Evolutionary conservation across 2,888 invertebrate species (phyloP), one percentile per base, ranked within the genome.

Genomic region (Lithodes maja): DNA sequence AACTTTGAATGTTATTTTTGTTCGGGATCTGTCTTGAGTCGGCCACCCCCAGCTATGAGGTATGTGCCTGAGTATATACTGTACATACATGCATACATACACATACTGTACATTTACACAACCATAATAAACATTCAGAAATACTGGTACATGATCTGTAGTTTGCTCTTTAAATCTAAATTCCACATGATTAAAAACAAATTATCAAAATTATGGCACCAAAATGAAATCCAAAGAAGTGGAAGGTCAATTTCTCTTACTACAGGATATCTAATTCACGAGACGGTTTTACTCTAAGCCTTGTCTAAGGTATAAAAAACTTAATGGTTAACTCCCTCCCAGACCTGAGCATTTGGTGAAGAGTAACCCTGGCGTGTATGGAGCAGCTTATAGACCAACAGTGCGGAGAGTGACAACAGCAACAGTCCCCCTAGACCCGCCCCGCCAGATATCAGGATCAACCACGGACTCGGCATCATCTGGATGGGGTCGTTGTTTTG

Each of bases 361-460:
- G 96, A 96, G 92, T 97, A 97, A 2, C 96, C 96, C 91, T 94
- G 93, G 50, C 94, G 95, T 92, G 95, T 95, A 93, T 96, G 96
- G 61, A 89, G 79, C 53, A 88, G 54, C 75, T 87, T 90, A 90
- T 96, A 95, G 92, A 96, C 94, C 93, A 96, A 95, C 93, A 97
- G 97, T 92, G 96, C 96, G 69, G 97, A 94, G 83, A 97, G 94
- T 91, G 97, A 95, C 85, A 97, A 94, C 85, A 97, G 94, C 92
- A 97, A 95, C 92, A 96, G 94, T 52, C 96, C 95, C 92, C 97
- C 94, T 92, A 97, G 95, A 92, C 95, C 95, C 86, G 96, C 95
- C 92, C 96, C 95, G 81, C 97, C 96, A 61, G 96, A 94, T 89
- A 97, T 94, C 90, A 97, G 95, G 92, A 97, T 95, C 95, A 97